Evolutionary conservation across 37 sponge, comb jelly and placozoan species (phyloP).

Genomic region (Amphimedon queenslandica): DNA sequence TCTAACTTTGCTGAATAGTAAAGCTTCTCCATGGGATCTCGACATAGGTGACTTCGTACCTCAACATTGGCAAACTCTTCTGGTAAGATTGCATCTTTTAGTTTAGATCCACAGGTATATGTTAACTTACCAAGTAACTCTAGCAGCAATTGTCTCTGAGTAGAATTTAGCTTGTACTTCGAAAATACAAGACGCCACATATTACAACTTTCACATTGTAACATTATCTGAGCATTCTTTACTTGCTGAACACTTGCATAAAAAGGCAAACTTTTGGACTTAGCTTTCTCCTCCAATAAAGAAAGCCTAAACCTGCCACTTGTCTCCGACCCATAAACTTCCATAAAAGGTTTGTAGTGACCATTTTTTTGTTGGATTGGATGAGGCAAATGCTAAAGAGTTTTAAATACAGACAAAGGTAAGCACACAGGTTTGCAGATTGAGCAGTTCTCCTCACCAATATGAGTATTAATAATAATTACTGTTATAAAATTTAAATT

Average conservation of each 20-base stretch:
- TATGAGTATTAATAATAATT: too few species aligned
- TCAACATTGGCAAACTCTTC: constrained; percentile 1
- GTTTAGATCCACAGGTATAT: constrained; percentile 28
- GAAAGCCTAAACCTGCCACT: constrained; percentile 11
- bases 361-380: too few species aligned
- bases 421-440: too few species aligned
- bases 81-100: constrained; percentile 20
- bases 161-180: constrained; percentile 18
- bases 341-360: constrained; percentile 19
- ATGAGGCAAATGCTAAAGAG: too few species aligned
- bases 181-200: constrained; percentile 38
- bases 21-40: constrained; percentile 37
- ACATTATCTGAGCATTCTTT: constrained; percentile 32
- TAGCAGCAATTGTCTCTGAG: constrained; percentile 12
- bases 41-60: constrained; percentile 8
- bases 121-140: constrained; percentile 5
- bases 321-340: constrained; percentile 13
- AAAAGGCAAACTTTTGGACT: constrained; percentile 22
- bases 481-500: too few species aligned
- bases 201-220: constrained; percentile 37
- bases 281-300: neutral
- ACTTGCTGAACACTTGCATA: constrained; percentile 42
- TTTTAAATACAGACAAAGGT: too few species aligned
- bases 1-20: constrained; percentile 56
- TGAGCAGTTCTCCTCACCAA: too few species aligned